phyloP scores from a whole-genome alignment of 2,888 invertebrate genomes.

The Clanis bilineata region DNA sequence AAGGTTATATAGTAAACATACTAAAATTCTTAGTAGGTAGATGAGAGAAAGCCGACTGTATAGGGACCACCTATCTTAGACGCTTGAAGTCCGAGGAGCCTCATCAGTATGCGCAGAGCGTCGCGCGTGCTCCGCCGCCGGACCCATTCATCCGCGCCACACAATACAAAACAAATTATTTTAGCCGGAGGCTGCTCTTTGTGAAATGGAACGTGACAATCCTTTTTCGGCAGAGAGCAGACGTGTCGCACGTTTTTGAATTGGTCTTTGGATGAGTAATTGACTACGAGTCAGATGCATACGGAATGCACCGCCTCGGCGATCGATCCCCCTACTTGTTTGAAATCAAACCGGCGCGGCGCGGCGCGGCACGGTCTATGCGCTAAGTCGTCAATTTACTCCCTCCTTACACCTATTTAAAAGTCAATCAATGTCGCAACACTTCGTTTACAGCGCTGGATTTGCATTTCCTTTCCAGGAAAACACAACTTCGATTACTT shows the following conservation, averaged over 20 bases:
- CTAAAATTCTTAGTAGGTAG: conserved; percentile 35
- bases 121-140: conserved; percentile 41
- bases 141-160: conserved; percentile 61
- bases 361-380: too few species aligned
- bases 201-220: conserved; percentile 48
- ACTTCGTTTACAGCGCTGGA: conserved; percentile 53
- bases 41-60: conserved; percentile 51
- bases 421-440: conserved; percentile 71
- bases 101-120: conserved; percentile 64
- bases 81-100: conserved; percentile 31
- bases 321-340: conserved; percentile 21
- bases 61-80: conserved; percentile 48
- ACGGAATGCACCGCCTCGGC: conserved; percentile 34
- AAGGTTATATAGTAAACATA: neutral
- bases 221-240: conserved; percentile 52
- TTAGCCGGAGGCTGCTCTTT: conserved; percentile 52
- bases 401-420: conserved; percentile 61
- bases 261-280: conserved; percentile 54
- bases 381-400: conserved; percentile 50
- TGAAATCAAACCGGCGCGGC: conserved; percentile 35
- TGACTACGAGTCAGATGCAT: conserved; percentile 39
- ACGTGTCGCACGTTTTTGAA: conserved; percentile 44
- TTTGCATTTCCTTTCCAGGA: conserved; percentile 63
- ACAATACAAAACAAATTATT: conserved; percentile 70
- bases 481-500: conserved; percentile 34